Base-by-base conservation (phyloP, 2,113 vertebrate species). In the Salvator merianae region DNA sequence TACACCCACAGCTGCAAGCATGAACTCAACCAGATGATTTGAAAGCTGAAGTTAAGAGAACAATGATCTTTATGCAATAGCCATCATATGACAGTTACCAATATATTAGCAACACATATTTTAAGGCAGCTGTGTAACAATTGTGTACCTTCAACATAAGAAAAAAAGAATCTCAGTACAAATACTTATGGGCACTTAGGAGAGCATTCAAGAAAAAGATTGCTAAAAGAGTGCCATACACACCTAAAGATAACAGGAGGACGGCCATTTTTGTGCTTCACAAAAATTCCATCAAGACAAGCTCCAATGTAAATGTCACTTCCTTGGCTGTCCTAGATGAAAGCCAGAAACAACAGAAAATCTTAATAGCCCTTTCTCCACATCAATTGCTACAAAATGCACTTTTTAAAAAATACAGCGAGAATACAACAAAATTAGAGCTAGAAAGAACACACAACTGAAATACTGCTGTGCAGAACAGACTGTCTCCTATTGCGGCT, bases 261-360 rank as follows among this genome's bases (percentile, higher is more conserved):
- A 76, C 97, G 95, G 77, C 97, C 97, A 78, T 97, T 99, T 96
- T 98, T 99, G 91, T 99, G 97, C 82, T 98, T 99, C 87, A 99
- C 97, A 91, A 99, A 98, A 94, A 99, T 98, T 13, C 98, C 99
- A 43, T 98, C 98, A 1, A 98, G 97, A 94, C 97, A 98, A 0
- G 98, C 97, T 55, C 98, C 98, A 59, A 99, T 95, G 77, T 96
- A 95, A 82, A 99, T 96, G 88, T 99, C 98, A 73, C 96, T 95
- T 88, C 98, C 98, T 88, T 99, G 98, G 85, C 97, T 98, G 85
- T 99, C 99, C 99, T 99, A 90, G 81, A 91, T 78, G 90, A 62
- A 85, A 47, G 65, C 53, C 53, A 89, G 83, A 89, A 74, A 50
- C 68, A 36, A 89, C 1, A 24, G 16, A 88, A 73, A 16, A 59